Percentiles rank a stretch among this genome's conserved stretches.
phyloP scores from a whole-genome alignment of 2,797 vertebrate genomes.

The Hippopotamyrus pictus region DNA sequence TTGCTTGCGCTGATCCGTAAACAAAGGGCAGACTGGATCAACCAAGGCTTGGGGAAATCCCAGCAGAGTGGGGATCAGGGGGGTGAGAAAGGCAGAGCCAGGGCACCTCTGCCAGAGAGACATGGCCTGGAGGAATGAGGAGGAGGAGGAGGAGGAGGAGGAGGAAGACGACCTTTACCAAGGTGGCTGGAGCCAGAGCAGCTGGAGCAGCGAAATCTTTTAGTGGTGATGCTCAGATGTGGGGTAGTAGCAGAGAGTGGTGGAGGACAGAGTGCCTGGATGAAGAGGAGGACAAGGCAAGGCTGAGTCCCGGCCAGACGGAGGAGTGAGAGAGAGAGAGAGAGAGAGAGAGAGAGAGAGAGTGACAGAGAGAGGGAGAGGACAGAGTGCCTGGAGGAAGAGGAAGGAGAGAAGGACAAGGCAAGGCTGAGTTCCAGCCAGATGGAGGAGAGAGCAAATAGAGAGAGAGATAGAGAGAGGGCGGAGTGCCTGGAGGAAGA shows the following conservation, averaged over 20 bases:
- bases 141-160: conserved; percentile 44
- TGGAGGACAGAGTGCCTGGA: conserved; percentile 63
- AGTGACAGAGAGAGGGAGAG: neutral
- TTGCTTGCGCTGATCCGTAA: neutral
- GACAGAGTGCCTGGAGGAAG: conserved; percentile 61
- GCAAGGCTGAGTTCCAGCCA: conserved; percentile 18
- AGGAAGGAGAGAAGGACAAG: conserved; percentile 46
- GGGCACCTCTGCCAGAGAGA: neutral
- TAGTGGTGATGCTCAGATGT: conserved; percentile 73
- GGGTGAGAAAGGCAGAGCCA: neutral
- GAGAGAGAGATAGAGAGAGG: neutral
- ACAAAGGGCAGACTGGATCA: neutral
- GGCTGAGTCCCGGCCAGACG: neutral
- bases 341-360: conserved; percentile 24
- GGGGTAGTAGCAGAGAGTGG: conserved; percentile 73
- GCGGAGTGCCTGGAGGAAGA: neutral
- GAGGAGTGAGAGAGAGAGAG: conserved; percentile 24
- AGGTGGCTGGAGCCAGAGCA: conserved; percentile 75
- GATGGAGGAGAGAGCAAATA: conserved; percentile 39
- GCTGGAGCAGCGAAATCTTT: conserved; percentile 74
- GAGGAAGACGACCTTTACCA: conserved; percentile 57
- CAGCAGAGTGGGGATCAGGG: neutral
- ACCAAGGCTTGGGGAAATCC: neutral
- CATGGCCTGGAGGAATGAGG: neutral
- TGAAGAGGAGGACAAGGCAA: conserved; percentile 51